Base-by-base conservation (phyloP, 37 sponge, comb jelly and placozoan species). In the Lycopodina hypogea region DNA sequence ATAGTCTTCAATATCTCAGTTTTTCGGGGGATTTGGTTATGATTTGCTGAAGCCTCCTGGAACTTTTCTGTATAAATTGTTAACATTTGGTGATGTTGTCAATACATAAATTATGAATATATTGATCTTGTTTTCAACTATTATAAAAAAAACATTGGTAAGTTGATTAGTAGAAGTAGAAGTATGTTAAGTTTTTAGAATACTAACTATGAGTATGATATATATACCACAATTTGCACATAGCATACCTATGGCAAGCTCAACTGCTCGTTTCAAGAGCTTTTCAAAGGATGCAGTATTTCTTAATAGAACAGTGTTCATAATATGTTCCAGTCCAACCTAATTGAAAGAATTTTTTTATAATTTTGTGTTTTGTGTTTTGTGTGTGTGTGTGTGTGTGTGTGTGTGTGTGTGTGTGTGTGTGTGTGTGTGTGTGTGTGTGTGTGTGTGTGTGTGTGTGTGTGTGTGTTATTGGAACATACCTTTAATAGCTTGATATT, bases 201-300 rank as follows among this genome's bases (percentile, higher is more conserved):
- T 67, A 18, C 7, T 34, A 36, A 18, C 19, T 32, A 67, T 30
- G 68, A 35, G 14, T 14, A 71, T n/a, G 7, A 32, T 21, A 58
- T 3, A 3, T 59, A 76, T 4, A 41, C 2, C 30, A 18, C 26
- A 60, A 52, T 53, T 8, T 51, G 56, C 21, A 33, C 33, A 15
- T 12, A 42, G 35, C 30, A 22, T 45, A 92, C 93, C 77, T 26
- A 88, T 33, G 24, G 93, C 93, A 29, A 32, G 18, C 0, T 81
- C 82, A 19, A 74, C 84, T 21, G 89, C 84, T 32, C 38, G 36
- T 37, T 68, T 38, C 11, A 92, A 67, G 17, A 88, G 28, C 15
- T 42, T 55, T 68, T 84, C 85, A 65, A 92, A 74, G 14, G 93
- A 85, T 41, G 70, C 75, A 24, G 58, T 78, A 62, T 92, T 92